phyloP scores from a whole-genome alignment of 2,113 vertebrate species.

The Pagrus major region DNA sequence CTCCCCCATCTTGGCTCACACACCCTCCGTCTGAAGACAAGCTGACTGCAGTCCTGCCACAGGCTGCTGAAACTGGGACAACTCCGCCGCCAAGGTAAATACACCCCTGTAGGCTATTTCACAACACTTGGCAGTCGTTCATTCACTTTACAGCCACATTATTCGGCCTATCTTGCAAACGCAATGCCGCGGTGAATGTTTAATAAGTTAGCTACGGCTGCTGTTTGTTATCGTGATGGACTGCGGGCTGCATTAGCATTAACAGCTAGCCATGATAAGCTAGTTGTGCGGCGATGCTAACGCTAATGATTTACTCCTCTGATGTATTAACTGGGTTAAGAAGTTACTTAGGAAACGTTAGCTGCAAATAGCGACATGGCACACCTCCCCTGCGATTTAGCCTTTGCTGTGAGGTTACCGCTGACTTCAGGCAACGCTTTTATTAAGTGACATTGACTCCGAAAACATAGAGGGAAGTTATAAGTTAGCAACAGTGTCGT shows the following conservation, averaged over 20 bases:
- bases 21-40: conserved; percentile 3
- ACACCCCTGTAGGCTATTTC: background rate
- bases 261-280: conserved; percentile 41
- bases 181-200: background rate
- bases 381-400: rapidly evolving
- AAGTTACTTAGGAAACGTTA: background rate
- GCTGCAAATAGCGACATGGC: background rate
- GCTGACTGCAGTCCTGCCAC: conserved; percentile 2
- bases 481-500: conserved; percentile 12
- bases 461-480: background rate
- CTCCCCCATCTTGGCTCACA: conserved; percentile 62
- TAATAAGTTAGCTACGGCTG: background rate
- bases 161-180: background rate
- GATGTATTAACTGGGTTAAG: background rate
- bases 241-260: conserved; percentile 16
- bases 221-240: background rate
- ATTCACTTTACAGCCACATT: background rate
- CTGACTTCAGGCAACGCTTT: background rate
- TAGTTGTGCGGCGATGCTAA: background rate
- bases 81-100: conserved; percentile 50
- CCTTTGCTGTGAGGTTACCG: rapidly evolving
- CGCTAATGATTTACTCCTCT: background rate
- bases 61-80: conserved; percentile 21
- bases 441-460: background rate
- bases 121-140: background rate